A percentile compares a stretch with the other conserved stretches of the same genome.
Conservation (phyloP, 2,113 vertebrate genomes). For the Speoplatyrhinus poulsoni region DNA sequence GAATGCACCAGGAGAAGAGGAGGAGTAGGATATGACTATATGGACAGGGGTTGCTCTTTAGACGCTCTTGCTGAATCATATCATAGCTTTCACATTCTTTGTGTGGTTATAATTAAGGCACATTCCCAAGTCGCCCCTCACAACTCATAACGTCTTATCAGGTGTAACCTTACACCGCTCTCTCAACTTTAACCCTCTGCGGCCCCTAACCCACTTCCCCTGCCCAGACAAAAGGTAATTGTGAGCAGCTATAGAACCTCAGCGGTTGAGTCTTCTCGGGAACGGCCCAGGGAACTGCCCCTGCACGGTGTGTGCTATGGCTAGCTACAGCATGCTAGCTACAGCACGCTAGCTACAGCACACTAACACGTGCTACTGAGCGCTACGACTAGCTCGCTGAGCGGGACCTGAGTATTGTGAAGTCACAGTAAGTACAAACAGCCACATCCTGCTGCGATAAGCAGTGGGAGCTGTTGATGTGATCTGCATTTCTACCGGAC, state of each 20-base stretch:
- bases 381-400: not conserved
- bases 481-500: no score
- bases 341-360: constrained; percentile 6
- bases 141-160: constrained; percentile 80
- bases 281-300: constrained; percentile 52
- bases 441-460: not conserved
- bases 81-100: constrained; percentile 76
- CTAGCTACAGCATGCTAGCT: constrained; percentile 1
- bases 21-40: no score
- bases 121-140: constrained; percentile 68
- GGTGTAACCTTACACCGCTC: constrained; percentile 76
- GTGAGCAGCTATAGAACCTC: constrained; percentile 71
- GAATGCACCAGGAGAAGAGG: constrained; percentile 8
- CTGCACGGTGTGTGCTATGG: constrained; percentile 33
- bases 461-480: no score
- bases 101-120: constrained; percentile 72
- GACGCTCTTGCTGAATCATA: constrained; percentile 54
- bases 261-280: constrained; percentile 55
- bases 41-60: not conserved
- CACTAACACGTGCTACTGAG: no score
- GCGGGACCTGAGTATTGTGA: constrained; percentile 13
- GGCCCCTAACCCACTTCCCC: constrained; percentile 52
- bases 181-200: constrained; percentile 73
- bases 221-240: constrained; percentile 77
- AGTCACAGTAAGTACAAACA: constrained; percentile 7